phyloP scores from a whole-genome alignment of 2,113 vertebrate species.

The Rhinoderma darwinii region DNA sequence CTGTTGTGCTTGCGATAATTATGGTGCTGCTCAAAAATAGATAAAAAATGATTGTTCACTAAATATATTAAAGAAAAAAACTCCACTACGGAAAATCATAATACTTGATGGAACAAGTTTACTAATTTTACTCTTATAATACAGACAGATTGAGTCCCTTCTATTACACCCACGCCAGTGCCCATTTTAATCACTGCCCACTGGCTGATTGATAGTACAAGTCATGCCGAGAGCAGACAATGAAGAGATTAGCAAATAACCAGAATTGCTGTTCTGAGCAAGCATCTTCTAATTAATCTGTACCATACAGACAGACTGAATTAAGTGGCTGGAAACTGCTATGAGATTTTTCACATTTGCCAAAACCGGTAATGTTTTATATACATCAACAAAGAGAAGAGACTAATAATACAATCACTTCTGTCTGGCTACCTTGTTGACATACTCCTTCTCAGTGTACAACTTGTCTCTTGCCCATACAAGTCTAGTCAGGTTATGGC shows the following conservation, averaged over 20 bases:
- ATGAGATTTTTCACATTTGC: not conserved
- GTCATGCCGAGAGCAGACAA: slow-evolving; percentile 22
- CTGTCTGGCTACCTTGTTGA: not conserved
- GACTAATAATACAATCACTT: too few species aligned
- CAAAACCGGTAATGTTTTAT: not conserved
- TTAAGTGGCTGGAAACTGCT: not conserved
- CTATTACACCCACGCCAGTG: slow-evolving; percentile 12
- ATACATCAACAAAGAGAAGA: not conserved
- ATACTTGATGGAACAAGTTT: not conserved
- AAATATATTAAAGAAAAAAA: not conserved
- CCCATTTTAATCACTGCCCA: slow-evolving; percentile 18
- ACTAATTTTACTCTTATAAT: not conserved
- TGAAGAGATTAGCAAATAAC: slow-evolving; percentile 28
- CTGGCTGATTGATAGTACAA: not conserved
- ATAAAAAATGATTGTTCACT: not conserved
- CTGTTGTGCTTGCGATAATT: not conserved
- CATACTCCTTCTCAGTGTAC: not conserved
- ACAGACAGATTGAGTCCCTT: not conserved
- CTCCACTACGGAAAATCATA: not conserved
- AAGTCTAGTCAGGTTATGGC: not conserved
- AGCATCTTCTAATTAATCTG: slow-evolving; percentile 4
- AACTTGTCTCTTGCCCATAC: not conserved
- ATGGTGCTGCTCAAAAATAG: slow-evolving; percentile 16
- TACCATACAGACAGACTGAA: not conserved
- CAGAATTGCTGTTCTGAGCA: not conserved